A percentile compares a stretch with the other conserved stretches of the same genome.
Evolutionary conservation across 2,888 invertebrate species (phyloP).

Genomic region (Cheilosia vernalis): DNA sequence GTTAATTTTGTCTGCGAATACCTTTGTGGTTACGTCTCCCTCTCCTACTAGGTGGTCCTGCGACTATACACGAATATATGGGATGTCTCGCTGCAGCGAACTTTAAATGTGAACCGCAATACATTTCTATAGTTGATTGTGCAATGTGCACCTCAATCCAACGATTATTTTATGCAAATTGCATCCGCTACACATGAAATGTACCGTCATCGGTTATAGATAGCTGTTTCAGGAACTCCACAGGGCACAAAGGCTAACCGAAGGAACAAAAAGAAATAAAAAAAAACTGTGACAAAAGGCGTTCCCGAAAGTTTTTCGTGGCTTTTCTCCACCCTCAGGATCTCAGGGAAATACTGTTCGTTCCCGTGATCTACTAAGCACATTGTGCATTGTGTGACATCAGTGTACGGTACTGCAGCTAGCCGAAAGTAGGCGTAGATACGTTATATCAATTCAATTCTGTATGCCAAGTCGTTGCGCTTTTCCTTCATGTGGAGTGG

Average conservation of each 20-base stretch:
- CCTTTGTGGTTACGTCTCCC: conserved; percentile 25
- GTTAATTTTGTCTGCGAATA: conserved; percentile 14
- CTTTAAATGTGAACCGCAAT: conserved; percentile 51
- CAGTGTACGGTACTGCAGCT: conserved; percentile 44
- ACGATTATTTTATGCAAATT: conserved; percentile 70
- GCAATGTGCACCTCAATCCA: conserved; percentile 19
- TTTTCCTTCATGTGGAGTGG: conserved; percentile 67
- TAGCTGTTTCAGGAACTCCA: conserved; percentile 32
- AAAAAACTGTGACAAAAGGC: conserved; percentile 65
- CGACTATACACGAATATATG: not conserved
- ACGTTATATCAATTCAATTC: conserved; percentile 72
- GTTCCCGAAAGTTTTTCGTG: conserved; percentile 69
- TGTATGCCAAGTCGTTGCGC: conserved; percentile 72
- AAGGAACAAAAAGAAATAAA: no score
- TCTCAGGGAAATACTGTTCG: conserved; percentile 38
- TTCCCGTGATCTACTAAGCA: conserved; percentile 73
- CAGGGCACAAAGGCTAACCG: conserved; percentile 7
- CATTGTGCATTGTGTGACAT: conserved; percentile 65
- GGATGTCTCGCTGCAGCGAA: conserved; percentile 23
- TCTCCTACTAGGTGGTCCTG: conserved; percentile 54
- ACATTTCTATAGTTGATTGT: conserved; percentile 19
- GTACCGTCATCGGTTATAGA: conserved; percentile 4
- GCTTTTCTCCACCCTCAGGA: conserved; percentile 73
- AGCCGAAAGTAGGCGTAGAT: conserved; percentile 65
- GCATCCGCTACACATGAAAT: conserved; percentile 41